Evolutionary conservation across 2,797 vertebrate genomes (phyloP), one percentile per base, ranked within the genome.

Genomic region (Rhinoraja longicauda): DNA sequence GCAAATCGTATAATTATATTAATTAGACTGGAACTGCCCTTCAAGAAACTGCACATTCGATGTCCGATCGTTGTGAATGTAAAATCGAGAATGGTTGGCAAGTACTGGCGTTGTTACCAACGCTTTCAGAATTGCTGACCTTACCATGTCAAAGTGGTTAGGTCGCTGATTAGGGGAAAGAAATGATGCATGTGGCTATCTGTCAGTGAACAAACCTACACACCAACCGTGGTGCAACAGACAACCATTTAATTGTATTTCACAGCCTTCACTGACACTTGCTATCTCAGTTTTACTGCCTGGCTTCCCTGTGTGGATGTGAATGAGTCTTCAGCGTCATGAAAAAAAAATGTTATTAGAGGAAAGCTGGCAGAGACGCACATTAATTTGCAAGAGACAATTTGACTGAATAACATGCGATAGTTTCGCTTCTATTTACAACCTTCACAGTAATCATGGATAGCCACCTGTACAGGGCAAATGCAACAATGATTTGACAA

Each of bases 121-220:
- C n/a, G n/a, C 84, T 88, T 88, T 88, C 57, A 70, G 62, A 90
- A 90, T n/a, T 90, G 86, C 8, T 90, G 86, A 90, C 86, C 62
- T 64, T 32, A 70, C 29, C 15, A 36, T 70, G 32, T 90, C 53
- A 62, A 64, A 64, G 26, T 90, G n/a, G 59, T 64, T n/a, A 64
- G 57, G n/a, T 67, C n/a, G 90, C n/a, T 21, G n/a, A 62, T 64
- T 67, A 70, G 62, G 32, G 62, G 24, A 29, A 64, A 64, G n/a
- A 67, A 64, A 39, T 67, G 64, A 24, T 21, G 17, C 59, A 82
- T 82, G 79, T 15, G 24, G 24, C 79, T 13, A 82, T 53, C 62
- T 6, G 57, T 17, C 86, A 67, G 19, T 36, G 88, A 90, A 32
- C 84, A 90, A 32, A 36, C 19, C 36, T n/a, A 67, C 86, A 70